Conservation (phyloP, 2,888 invertebrate species). For the Drosophila helvetica region DNA sequence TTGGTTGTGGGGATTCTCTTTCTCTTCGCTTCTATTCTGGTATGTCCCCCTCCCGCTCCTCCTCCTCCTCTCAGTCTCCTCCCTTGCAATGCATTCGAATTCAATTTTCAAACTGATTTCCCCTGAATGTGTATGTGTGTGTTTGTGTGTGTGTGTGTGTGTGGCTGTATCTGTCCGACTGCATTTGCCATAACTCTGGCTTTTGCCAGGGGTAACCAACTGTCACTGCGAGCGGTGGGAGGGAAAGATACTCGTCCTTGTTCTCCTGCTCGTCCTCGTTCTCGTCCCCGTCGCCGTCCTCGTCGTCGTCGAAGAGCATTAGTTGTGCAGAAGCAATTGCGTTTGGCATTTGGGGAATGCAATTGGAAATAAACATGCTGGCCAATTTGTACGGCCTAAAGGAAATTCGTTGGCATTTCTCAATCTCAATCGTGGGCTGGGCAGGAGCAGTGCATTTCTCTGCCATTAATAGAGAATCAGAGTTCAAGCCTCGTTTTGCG, state of each 20-base stretch:
- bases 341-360: slow-evolving; percentile 55
- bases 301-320: not conserved
- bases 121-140: slow-evolving; percentile 7
- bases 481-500: not conserved
- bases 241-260: too few species aligned
- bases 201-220: slow-evolving; percentile 53
- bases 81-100: slow-evolving; percentile 69
- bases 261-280: not conserved
- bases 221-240: not conserved
- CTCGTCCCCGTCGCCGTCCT: too few species aligned
- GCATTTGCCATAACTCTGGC: slow-evolving; percentile 73
- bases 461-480: not conserved
- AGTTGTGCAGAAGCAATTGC: slow-evolving; percentile 57
- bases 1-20: slow-evolving; percentile 49
- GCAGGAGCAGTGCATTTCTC: not conserved
- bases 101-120: slow-evolving; percentile 78
- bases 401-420: slow-evolving; percentile 28
- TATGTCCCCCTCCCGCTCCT: not conserved
- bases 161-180: slow-evolving; percentile 34
- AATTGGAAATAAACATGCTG: slow-evolving; percentile 36
- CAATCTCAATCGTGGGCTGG: slow-evolving; percentile 5
- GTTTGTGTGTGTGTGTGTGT: slow-evolving; percentile 2
- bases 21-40: slow-evolving; percentile 23
- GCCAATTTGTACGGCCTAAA: slow-evolving; percentile 41
- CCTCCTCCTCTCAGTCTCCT: not conserved